These are phyloP conservation scores for Dasypolia templi DNA, from an alignment of 2,888 invertebrate species.

Conservation along the genomic window DNA sequence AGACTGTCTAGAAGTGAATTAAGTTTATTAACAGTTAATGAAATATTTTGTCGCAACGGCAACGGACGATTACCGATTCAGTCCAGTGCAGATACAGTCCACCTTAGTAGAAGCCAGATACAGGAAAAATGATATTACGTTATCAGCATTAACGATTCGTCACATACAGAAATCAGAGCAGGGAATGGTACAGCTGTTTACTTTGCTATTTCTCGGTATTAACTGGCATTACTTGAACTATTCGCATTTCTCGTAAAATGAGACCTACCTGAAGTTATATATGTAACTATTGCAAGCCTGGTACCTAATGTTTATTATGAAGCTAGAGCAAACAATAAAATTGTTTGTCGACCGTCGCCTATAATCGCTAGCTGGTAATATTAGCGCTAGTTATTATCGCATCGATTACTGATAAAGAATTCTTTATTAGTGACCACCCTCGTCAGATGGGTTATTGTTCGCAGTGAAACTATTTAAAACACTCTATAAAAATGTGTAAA, in stretches of 20 bases:
- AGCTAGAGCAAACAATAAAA: constrained; percentile 8
- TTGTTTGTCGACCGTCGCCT: not conserved
- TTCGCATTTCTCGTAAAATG: constrained; percentile 38
- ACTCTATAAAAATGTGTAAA: too few species aligned
- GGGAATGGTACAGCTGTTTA: constrained; percentile 46
- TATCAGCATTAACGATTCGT: constrained; percentile 56
- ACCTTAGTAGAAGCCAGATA: constrained; percentile 49
- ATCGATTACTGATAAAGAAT: too few species aligned
- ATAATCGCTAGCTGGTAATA: not conserved
- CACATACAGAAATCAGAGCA: constrained; percentile 54
- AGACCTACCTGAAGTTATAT: constrained; percentile 26
- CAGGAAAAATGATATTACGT: constrained; percentile 58
- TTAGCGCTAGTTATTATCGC: constrained; percentile 1
- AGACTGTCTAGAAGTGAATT: constrained; percentile 22
- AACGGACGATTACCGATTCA: constrained; percentile 36
- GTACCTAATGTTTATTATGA: not conserved
- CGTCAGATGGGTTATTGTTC: not conserved
- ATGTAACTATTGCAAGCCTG: constrained; percentile 1
- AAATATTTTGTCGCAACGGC: constrained; percentile 25
- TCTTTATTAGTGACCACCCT: too few species aligned
- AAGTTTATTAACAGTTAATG: constrained; percentile 38
- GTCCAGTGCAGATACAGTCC: constrained; percentile 24
- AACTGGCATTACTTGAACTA: constrained; percentile 15
- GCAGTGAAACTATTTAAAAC: not conserved
- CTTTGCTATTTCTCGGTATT: constrained; percentile 48